Conservation (phyloP, 2,113 vertebrate species). For the Cariama cristata region DNA sequence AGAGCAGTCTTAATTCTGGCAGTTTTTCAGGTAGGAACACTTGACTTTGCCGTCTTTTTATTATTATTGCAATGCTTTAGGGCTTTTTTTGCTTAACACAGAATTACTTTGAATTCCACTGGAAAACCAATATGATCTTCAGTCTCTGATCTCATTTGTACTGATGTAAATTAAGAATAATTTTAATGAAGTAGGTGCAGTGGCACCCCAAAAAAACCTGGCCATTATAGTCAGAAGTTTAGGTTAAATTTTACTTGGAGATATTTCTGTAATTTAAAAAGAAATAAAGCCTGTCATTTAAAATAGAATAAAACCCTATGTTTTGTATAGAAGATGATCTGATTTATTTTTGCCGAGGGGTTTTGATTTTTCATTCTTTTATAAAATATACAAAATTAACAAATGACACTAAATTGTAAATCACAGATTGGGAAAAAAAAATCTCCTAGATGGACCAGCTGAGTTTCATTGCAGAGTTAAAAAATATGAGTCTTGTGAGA, state of each 20-base stretch:
- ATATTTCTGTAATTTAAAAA: not conserved
- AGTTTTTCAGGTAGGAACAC: not conserved
- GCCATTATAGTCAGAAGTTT: not conserved
- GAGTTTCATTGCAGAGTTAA: not conserved
- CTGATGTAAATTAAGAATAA: not conserved
- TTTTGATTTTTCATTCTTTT: not conserved
- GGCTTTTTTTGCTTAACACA: not conserved
- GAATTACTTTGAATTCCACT: not conserved
- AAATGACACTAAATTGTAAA: not conserved
- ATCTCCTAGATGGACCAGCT: not conserved
- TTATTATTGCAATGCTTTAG: not conserved
- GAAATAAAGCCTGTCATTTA: not conserved
- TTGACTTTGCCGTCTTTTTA: not conserved
- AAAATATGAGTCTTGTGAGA: not conserved
- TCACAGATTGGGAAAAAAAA: not conserved
- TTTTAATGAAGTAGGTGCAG: not conserved
- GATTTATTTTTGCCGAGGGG: not conserved
- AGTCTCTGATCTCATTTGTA: not conserved
- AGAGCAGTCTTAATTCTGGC: not conserved
- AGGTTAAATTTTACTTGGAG: not conserved
- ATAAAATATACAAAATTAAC: not conserved
- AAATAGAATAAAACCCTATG: not conserved
- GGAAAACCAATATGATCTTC: not conserved
- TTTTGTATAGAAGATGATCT: not conserved
- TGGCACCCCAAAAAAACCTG: not conserved